Evolutionary conservation across 2,797 vertebrate genomes (phyloP).

Genomic region (Urophycis tenuis): DNA sequence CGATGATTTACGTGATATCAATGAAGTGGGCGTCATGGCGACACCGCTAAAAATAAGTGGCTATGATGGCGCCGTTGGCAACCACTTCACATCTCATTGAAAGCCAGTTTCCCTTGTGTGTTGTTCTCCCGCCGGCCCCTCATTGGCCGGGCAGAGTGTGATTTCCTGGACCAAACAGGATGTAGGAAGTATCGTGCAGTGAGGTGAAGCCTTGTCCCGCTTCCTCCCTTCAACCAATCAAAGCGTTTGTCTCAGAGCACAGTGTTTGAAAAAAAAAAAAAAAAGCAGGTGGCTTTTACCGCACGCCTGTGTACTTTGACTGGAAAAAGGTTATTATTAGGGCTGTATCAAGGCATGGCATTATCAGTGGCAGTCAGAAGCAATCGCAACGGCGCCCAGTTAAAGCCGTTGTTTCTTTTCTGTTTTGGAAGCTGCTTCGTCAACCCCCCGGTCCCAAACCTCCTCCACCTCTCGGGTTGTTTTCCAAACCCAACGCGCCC

Average conservation of each 20-base stretch:
- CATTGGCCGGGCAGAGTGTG: slow-evolving; percentile 5
- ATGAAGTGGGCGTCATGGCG: slow-evolving; percentile 40
- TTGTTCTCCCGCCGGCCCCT: slow-evolving; percentile 39
- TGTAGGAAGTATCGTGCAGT: slow-evolving; percentile 45
- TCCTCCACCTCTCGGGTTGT: too few species aligned
- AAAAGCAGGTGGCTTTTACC: slow-evolving; percentile 51
- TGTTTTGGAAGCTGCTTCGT: slow-evolving; percentile 51
- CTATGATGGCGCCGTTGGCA: slow-evolving; percentile 27
- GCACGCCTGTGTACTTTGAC: slow-evolving; percentile 45
- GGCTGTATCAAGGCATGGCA: slow-evolving; percentile 66
- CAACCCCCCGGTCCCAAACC: not conserved
- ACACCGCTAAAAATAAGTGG: slow-evolving; percentile 20
- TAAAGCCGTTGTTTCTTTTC: too few species aligned
- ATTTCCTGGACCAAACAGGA: slow-evolving; percentile 43
- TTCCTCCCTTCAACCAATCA: not conserved
- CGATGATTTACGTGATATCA: slow-evolving; percentile 43
- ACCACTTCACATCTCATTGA: slow-evolving; percentile 39
- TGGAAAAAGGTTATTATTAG: slow-evolving; percentile 35
- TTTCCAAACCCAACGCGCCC: too few species aligned
- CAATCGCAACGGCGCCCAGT: slow-evolving; percentile 27
- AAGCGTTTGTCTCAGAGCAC: slow-evolving; percentile 37
- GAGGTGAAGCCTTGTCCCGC: not conserved
- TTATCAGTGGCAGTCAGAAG: slow-evolving; percentile 57
- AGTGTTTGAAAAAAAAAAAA: too few species aligned
- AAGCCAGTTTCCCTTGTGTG: slow-evolving; percentile 45